phyloP scores from a whole-genome alignment of 64 coral and sea anemone genomes.

The Anthopleura sola region DNA sequence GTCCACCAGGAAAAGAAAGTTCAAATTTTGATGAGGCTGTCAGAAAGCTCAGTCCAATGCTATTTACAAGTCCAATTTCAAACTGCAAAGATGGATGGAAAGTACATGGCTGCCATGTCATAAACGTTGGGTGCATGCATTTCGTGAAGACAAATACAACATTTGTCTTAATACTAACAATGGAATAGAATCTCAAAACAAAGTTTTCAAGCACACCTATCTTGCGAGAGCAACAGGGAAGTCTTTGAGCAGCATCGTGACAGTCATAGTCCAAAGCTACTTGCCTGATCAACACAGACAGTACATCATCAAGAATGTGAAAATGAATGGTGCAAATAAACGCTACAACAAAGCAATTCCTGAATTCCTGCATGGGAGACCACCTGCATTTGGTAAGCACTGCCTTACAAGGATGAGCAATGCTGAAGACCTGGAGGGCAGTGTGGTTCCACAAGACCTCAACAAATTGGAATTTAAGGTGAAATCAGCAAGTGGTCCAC shows the following conservation, averaged over 20 bases:
- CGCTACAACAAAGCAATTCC: not conserved
- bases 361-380: conserved; percentile 28
- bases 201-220: conserved; percentile 25
- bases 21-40: not conserved
- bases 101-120: not conserved
- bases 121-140: conserved; percentile 49
- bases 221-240: conserved; percentile 5
- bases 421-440: conserved; percentile 1
- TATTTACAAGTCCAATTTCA: conserved; percentile 10
- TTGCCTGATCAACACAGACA: conserved; percentile 6
- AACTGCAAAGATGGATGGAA: not conserved
- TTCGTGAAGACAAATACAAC: conserved; percentile 30
- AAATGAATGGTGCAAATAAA: conserved; percentile 2
- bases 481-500: not conserved
- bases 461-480: conserved; percentile 17
- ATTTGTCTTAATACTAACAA: conserved; percentile 57
- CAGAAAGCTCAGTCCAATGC: not conserved
- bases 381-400: conserved; percentile 27
- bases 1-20: not conserved
- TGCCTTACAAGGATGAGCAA: conserved; percentile 4
- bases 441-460: conserved; percentile 9
- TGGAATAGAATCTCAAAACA: conserved; percentile 47
- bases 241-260: conserved; percentile 4
- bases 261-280: conserved; percentile 7
- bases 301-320: not conserved